phyloP scores from a whole-genome alignment of 37 sponge, comb jelly and placozoan genomes.

The Oscarella lobularis region DNA sequence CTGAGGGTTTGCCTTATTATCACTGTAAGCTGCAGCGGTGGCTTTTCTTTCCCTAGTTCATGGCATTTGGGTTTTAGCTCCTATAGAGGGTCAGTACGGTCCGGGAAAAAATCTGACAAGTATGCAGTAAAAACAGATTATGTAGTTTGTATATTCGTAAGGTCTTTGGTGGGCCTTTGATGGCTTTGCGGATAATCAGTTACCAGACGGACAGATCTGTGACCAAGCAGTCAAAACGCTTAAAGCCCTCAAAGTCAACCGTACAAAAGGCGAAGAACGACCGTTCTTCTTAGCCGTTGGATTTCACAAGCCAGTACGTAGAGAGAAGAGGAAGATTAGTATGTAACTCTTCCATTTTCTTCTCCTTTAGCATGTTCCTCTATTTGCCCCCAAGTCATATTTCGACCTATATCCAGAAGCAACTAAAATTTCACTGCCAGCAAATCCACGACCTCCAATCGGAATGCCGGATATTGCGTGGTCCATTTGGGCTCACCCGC shows the following conservation, averaged over 20 bases:
- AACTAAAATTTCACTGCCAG: constrained; percentile 7
- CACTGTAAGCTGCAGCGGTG: constrained; percentile 3
- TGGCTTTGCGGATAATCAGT: constrained; percentile 10
- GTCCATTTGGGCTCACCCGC: background rate
- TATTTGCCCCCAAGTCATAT: constrained; percentile 15
- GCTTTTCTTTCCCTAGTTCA: no score
- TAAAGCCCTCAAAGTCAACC: constrained; percentile 4
- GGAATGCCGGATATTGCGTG: constrained; percentile 27
- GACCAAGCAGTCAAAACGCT: constrained; percentile 17
- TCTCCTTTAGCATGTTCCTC: constrained; percentile 17
- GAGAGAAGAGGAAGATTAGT: no score
- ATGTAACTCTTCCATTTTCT: background rate
- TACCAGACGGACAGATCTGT: constrained; percentile 27
- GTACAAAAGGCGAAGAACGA: constrained; percentile 13
- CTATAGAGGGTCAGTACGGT: background rate
- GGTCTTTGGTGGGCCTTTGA: constrained; percentile 19
- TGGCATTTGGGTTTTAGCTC: no score
- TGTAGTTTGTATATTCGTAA: background rate
- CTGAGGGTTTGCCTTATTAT: constrained; percentile 20
- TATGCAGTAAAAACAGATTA: background rate
- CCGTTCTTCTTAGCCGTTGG: constrained; percentile 44
- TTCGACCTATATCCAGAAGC: constrained; percentile 29
- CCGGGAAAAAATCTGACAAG: background rate
- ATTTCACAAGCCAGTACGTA: constrained; percentile 26
- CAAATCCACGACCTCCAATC: constrained; percentile 12